A percentile compares a stretch with the other conserved stretches of the same genome.
Conservation (phyloP, 2,888 invertebrate genomes). For the Athalia rosae region DNA sequence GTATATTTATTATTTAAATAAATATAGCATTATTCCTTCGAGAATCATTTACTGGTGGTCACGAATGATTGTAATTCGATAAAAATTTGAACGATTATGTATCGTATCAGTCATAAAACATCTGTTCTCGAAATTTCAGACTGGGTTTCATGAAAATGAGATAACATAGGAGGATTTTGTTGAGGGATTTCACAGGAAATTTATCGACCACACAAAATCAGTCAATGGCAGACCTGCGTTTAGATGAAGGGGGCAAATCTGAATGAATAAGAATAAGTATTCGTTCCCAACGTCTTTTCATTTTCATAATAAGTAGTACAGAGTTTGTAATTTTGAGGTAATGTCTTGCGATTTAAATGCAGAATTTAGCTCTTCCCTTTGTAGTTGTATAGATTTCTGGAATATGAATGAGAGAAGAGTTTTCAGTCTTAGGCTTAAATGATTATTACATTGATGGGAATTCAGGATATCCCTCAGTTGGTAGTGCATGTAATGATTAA, state of each 20-base stretch:
- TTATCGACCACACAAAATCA: no score
- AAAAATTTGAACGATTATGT: not conserved
- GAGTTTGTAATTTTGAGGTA: not conserved
- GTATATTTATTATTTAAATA: slow-evolving; percentile 58
- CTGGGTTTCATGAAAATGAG: no score
- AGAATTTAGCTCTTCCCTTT: no score
- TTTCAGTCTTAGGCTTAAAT: not conserved
- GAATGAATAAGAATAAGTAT: slow-evolving; percentile 2
- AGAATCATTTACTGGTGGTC: not conserved
- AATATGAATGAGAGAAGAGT: not conserved
- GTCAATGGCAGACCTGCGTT: not conserved
- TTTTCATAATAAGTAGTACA: not conserved
- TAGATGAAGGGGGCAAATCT: not conserved
- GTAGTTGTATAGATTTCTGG: no score
- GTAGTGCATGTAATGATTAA: slow-evolving; percentile 51
- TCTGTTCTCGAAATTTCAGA: no score
- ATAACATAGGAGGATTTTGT: no score
- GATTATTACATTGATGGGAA: not conserved
- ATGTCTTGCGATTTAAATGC: no score
- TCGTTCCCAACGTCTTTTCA: slow-evolving; percentile 1
- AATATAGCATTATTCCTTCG: slow-evolving; percentile 45
- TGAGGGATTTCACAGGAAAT: no score
- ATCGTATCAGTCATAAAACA: not conserved
- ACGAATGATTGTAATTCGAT: not conserved
- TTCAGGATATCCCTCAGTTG: slow-evolving; percentile 45